phyloP scores from a whole-genome alignment of 2,797 vertebrate genomes.

The Sebastes paucispinis region DNA sequence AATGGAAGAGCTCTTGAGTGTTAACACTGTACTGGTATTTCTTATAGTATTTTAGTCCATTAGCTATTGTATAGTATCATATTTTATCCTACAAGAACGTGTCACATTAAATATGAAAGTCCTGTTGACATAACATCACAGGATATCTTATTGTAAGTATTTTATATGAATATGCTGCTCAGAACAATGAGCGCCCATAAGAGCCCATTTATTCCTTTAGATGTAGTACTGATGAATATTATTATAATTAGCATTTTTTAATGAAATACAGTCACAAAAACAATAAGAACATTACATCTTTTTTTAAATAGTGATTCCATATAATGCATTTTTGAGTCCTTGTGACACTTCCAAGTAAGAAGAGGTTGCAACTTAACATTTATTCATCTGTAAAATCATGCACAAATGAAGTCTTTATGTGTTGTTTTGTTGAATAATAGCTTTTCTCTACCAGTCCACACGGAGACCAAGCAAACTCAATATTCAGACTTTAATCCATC shows the following conservation, averaged over 20 bases:
- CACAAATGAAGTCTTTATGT: slow-evolving; percentile 14
- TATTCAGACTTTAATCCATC: slow-evolving; percentile 61
- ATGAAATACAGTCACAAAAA: neutral
- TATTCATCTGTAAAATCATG: slow-evolving; percentile 19
- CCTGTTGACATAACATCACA: neutral
- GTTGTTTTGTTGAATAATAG: slow-evolving; percentile 38
- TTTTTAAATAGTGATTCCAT: neutral
- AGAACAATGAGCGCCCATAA: neutral
- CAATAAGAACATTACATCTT: neutral
- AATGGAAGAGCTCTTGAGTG: neutral
- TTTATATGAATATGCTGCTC: neutral
- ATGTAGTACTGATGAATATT: neutral
- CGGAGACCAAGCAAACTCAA: slow-evolving; percentile 45
- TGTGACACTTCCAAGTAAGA: neutral
- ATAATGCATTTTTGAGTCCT: neutral
- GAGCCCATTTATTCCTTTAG: slow-evolving; percentile 4
- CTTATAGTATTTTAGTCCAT: neutral
- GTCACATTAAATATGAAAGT: neutral
- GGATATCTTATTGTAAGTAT: neutral
- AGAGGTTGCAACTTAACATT: neutral
- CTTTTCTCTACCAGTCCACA: slow-evolving; percentile 11
- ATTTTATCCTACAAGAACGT: neutral
- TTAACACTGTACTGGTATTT: neutral
- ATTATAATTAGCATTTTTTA: slow-evolving; percentile 11
- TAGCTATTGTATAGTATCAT: neutral